Percentiles rank a stretch among this genome's conserved stretches.
These are phyloP conservation scores for Perizoma flavofasciatum DNA, from an alignment of 2,888 invertebrate species.

Conservation along the genomic window DNA sequence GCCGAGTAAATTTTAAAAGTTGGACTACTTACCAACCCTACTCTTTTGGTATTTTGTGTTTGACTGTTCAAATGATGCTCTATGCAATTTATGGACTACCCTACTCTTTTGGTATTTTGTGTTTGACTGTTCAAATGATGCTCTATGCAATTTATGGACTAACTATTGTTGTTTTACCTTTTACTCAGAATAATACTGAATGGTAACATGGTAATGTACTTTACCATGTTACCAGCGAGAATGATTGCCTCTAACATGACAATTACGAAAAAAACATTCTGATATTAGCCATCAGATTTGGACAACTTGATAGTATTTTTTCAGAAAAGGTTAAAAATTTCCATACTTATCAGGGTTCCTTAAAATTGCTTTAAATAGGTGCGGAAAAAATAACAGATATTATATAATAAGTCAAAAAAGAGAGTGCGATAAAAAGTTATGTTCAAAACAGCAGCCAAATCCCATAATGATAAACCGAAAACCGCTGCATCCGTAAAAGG, in stretches of 20 bases:
- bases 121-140: conserved; percentile 9
- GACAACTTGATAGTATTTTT: no score
- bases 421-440: no score
- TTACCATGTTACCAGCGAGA: not conserved
- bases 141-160: conserved; percentile 15
- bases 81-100: conserved; percentile 18
- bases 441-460: conserved; percentile 5
- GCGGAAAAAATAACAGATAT: no score
- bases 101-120: not conserved
- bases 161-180: conserved; percentile 5
- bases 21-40: conserved; percentile 2
- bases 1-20: not conserved
- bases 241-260: no score
- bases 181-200: not conserved
- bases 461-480: conserved; percentile 33
- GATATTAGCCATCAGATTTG: no score
- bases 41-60: not conserved
- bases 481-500: conserved; percentile 39
- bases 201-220: no score
- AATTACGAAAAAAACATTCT: no score
- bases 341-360: no score
- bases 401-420: no score
- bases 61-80: conserved; percentile 7
- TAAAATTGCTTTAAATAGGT: no score
- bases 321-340: no score